phyloP scores from a whole-genome alignment of 2,888 invertebrate genomes.

The Stratiomys singularior region DNA sequence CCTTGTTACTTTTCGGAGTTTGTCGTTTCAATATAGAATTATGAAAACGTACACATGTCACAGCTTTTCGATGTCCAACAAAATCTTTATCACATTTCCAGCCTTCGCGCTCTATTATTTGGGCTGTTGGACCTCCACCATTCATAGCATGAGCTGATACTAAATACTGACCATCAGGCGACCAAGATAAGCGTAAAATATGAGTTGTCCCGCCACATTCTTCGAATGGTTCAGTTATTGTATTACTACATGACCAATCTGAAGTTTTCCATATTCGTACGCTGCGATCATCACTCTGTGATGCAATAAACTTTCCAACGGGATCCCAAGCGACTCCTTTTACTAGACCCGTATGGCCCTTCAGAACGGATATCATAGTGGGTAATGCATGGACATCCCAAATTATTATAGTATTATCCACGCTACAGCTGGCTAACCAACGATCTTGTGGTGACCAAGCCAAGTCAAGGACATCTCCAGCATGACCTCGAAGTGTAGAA shows the following conservation, averaged over 20 bases:
- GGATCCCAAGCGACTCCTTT: conserved; percentile 99
- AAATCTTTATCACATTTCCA: conserved; percentile 97
- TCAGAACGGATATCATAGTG: conserved; percentile 82
- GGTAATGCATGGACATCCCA: conserved; percentile 96
- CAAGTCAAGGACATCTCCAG: conserved; percentile 92
- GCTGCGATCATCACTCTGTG: conserved; percentile 96
- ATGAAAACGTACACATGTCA: conserved; percentile 92
- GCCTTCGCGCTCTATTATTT: conserved; percentile 92
- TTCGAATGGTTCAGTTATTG: conserved; percentile 91
- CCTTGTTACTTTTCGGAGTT: conserved; percentile 68
- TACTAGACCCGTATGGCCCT: conserved; percentile 92
- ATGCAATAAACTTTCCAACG: conserved; percentile 93
- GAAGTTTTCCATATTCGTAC: conserved; percentile 94
- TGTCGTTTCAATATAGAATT: conserved; percentile 86
- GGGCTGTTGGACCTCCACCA: conserved; percentile 96
- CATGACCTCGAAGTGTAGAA: conserved; percentile 88
- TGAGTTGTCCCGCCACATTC: conserved; percentile 89
- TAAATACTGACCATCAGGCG: conserved; percentile 96
- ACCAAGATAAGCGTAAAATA: conserved; percentile 93
- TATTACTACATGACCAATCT: conserved; percentile 91
- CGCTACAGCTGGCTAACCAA: conserved; percentile 95
- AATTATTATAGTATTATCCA: conserved; percentile 96
- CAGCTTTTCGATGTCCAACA: conserved; percentile 97
- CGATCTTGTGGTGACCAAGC: conserved; percentile 96
- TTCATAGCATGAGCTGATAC: conserved; percentile 99